A percentile compares a stretch with the other conserved stretches of the same genome.
Conservation (phyloP, 2,797 vertebrate genomes). For the Dromococcyx pavoninus region DNA sequence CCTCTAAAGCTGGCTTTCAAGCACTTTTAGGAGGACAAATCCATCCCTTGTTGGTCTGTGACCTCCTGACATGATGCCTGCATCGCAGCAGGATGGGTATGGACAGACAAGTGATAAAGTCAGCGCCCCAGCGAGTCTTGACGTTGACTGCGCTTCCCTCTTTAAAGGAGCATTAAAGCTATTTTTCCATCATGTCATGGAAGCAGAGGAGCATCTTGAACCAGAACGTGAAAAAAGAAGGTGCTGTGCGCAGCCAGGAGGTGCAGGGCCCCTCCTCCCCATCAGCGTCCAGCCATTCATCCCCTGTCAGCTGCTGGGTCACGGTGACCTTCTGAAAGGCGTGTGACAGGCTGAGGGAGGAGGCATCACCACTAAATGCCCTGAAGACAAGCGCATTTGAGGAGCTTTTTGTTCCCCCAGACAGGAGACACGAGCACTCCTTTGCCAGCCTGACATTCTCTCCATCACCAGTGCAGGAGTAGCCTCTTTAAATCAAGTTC, state of each 20-base stretch:
- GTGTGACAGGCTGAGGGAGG: background rate
- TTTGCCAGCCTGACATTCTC: background rate
- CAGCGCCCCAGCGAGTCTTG: background rate
- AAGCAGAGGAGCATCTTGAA: background rate
- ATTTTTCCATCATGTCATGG: background rate
- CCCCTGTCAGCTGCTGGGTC: rapidly evolving
- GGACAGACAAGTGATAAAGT: background rate
- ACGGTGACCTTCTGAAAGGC: rapidly evolving
- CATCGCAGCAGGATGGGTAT: background rate
- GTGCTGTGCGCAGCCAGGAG: background rate
- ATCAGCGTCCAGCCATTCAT: background rate
- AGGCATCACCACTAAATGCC: rapidly evolving
- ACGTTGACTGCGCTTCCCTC: background rate
- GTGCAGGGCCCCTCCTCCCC: background rate
- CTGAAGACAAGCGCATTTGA: rapidly evolving
- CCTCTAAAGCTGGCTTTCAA: background rate
- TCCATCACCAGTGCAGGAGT: rapidly evolving
- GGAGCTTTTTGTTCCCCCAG: background rate
- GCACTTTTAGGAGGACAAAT: background rate
- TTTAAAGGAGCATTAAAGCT: background rate
- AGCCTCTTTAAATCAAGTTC: rapidly evolving
- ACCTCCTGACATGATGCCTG: rapidly evolving
- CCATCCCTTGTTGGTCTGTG: background rate
- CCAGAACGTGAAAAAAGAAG: background rate
- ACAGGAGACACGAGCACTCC: background rate